Conservation (phyloP, 2,888 invertebrate species). For the Glyphotaelius pellucidus region DNA sequence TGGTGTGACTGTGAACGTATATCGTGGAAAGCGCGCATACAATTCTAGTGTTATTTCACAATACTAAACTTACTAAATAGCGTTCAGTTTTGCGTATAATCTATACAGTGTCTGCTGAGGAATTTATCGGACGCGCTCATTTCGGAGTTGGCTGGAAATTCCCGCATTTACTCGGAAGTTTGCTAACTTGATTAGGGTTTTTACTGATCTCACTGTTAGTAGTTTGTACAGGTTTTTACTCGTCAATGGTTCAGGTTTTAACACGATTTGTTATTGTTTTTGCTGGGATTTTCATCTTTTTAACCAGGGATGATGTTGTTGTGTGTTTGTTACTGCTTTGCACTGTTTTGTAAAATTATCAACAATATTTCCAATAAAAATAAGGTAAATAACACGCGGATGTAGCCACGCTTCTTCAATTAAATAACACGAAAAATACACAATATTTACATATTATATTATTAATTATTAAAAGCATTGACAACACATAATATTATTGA, state of each 20-base stretch:
- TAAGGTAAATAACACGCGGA: neutral
- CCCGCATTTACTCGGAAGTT: slow-evolving; percentile 32
- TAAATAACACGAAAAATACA: neutral
- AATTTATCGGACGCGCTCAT: slow-evolving; percentile 46
- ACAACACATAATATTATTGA: neutral
- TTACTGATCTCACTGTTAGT: neutral
- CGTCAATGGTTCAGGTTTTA: neutral
- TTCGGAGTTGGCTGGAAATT: slow-evolving; percentile 29
- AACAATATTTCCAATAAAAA: neutral
- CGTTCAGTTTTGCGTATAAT: neutral
- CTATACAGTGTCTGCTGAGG: neutral
- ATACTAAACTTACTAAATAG: neutral
- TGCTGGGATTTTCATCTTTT: neutral
- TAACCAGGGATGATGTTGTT: neutral
- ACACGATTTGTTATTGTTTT: neutral
- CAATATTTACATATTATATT: neutral
- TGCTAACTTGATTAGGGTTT: neutral
- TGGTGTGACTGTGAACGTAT: neutral
- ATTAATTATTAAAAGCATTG: neutral
- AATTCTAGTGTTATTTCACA: slow-evolving; percentile 28
- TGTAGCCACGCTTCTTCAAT: neutral
- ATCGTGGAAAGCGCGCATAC: neutral
- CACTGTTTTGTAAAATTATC: neutral
- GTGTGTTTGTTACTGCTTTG: neutral
- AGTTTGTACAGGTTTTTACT: slow-evolving; percentile 15